phyloP scores from a whole-genome alignment of 92 coral and sea anemone species.

The Siderastrea radians region DNA sequence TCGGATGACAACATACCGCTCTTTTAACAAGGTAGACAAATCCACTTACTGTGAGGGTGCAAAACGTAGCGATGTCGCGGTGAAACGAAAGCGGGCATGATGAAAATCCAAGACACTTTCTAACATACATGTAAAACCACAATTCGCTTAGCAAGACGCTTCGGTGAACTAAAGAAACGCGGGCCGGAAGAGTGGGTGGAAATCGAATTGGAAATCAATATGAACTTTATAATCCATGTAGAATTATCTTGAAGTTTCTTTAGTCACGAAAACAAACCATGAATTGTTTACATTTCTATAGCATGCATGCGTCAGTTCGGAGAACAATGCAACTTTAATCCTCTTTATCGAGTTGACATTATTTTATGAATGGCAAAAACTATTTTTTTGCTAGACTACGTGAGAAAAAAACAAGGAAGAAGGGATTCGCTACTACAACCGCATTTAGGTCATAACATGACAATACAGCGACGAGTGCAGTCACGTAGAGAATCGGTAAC shows the following conservation, averaged over 20 bases:
- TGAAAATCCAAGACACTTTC: neutral
- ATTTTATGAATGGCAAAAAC: neutral
- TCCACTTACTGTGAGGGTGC: neutral
- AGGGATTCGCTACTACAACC: neutral
- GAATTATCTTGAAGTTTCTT: conserved; percentile 17
- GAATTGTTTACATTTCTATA: neutral
- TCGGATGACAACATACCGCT: neutral
- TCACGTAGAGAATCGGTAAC: neutral
- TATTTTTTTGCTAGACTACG: neutral
- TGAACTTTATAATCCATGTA: neutral
- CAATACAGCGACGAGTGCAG: neutral
- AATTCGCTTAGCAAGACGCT: neutral
- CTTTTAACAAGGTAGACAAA: too few relatives aligned
- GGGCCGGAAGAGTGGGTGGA: neutral
- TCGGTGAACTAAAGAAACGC: neutral
- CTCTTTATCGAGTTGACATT: neutral
- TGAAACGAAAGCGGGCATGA: neutral
- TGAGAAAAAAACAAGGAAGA: neutral
- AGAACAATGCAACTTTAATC: neutral
- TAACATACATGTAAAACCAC: neutral
- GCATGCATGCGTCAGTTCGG: neutral
- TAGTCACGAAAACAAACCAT: conserved; percentile 18
- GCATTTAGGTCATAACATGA: neutral
- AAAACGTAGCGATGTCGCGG: neutral
- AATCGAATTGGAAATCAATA: neutral